phyloP scores from a whole-genome alignment of 2,888 invertebrate species.

The Patella pellucida region DNA sequence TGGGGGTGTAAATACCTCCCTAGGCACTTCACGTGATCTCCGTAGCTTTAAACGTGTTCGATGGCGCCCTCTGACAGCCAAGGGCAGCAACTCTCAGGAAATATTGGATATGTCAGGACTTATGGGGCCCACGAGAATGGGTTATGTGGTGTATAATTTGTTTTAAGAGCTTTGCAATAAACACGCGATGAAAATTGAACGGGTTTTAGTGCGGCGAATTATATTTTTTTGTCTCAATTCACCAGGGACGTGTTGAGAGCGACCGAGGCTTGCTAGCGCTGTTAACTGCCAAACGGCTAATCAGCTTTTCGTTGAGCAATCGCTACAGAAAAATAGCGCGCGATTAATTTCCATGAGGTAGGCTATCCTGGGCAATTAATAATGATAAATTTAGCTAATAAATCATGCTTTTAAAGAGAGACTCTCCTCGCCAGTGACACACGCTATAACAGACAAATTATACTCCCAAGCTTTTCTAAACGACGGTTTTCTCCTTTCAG shows the following conservation, averaged over 20 bases:
- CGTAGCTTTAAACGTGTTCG: background rate
- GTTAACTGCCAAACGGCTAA: conserved; percentile 13
- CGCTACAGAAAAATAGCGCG: conserved; percentile 5
- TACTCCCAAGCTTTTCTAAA: background rate
- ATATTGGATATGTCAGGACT: conserved; percentile 21
- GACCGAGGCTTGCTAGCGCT: background rate
- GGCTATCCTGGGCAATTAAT: conserved; percentile 45
- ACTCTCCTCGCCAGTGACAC: conserved; percentile 25
- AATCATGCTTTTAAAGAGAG: conserved; percentile 45
- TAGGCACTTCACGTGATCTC: no score
- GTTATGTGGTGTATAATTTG: conserved; percentile 25
- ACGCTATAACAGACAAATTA: conserved; percentile 18
- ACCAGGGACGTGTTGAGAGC: background rate
- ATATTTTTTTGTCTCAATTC: background rate
- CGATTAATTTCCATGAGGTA: conserved; percentile 38
- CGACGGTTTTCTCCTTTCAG: no score
- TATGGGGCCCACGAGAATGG: conserved; percentile 17
- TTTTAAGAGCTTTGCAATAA: conserved; percentile 18
- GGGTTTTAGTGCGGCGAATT: conserved; percentile 7
- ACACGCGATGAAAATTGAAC: conserved; percentile 2
- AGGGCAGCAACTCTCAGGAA: conserved; percentile 9
- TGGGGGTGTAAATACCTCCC: no score
- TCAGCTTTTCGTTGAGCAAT: conserved; percentile 19
- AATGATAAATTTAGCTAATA: conserved; percentile 44
- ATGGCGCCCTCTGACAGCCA: conserved; percentile 4